Conservation (phyloP, 2,797 vertebrate genomes). For the Eptatretus atami region DNA sequence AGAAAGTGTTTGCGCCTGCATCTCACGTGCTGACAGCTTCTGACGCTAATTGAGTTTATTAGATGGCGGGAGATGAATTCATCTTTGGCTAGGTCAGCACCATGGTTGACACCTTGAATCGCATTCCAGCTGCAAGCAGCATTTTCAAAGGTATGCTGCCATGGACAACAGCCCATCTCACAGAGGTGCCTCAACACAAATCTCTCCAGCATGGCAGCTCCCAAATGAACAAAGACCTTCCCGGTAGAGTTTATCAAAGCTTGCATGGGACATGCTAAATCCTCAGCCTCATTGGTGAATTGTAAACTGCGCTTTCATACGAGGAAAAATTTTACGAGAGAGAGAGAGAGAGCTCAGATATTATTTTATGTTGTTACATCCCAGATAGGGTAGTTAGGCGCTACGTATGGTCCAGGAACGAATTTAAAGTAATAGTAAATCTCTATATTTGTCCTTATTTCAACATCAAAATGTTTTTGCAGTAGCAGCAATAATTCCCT, state of each 20-base stretch:
- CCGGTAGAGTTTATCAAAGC: constrained; percentile 3
- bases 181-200: background rate
- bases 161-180: constrained; percentile 4
- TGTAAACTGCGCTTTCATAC: too few species aligned
- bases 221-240: background rate
- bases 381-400: too few species aligned
- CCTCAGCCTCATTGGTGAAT: too few species aligned
- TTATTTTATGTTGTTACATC: too few species aligned
- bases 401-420: too few species aligned
- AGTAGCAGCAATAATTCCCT: too few species aligned
- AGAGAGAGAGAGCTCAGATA: too few species aligned
- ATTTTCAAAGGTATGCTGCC: constrained; percentile 2
- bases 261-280: background rate
- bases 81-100: constrained; percentile 4
- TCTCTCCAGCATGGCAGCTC: constrained; percentile 1
- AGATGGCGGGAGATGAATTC: constrained; percentile 6
- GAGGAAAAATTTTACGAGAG: too few species aligned
- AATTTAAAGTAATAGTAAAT: too few species aligned
- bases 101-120: constrained; percentile 5
- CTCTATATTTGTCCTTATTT: too few species aligned
- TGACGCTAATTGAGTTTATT: constrained; percentile 5
- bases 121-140: constrained; percentile 6
- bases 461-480: too few species aligned
- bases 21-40: constrained; percentile 4
- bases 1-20: constrained; percentile 3